Evolutionary conservation across 35 echinoderm and acorn worm species (phyloP).

Genomic region (Apostichopus japonicus): DNA sequence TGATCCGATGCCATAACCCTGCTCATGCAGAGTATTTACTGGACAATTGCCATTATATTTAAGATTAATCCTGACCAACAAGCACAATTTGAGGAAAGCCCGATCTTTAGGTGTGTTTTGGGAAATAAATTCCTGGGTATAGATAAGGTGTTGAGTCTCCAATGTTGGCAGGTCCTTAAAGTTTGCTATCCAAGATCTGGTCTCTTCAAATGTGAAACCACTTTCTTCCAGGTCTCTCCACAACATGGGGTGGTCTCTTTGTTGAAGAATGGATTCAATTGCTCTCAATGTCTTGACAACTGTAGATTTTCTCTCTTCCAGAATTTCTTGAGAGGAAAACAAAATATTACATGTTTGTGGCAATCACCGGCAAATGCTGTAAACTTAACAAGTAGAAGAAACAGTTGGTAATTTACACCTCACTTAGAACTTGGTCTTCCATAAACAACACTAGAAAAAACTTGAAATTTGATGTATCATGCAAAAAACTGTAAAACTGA

Average conservation of each 20-base stretch:
- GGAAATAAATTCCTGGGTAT: not conserved
- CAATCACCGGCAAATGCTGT: too few species aligned
- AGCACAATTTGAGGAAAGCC: too few species aligned
- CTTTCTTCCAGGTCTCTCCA: conserved; percentile 4
- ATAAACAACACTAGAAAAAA: too few species aligned
- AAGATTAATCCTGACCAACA: too few species aligned
- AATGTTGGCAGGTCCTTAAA: conserved; percentile 1
- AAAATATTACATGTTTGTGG: too few species aligned
- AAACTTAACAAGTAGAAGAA: too few species aligned
- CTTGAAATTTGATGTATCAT: too few species aligned
- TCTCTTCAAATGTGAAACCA: not conserved
- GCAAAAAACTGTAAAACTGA: too few species aligned
- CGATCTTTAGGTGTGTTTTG: not conserved
- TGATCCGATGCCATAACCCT: not conserved
- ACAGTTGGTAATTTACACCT: too few species aligned
- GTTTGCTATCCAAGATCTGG: not conserved
- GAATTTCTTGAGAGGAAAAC: not conserved
- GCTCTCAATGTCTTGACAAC: not conserved
- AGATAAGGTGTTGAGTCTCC: not conserved
- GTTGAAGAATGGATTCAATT: not conserved
- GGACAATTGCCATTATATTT: too few species aligned
- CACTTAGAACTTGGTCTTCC: too few species aligned
- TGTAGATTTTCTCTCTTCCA: conserved; percentile 13
- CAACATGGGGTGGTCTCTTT: not conserved
- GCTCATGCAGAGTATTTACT: too few species aligned